Percentiles rank a stretch among this genome's conserved stretches.
phyloP scores from a whole-genome alignment of 2,113 vertebrate species.

The Murina feae region DNA sequence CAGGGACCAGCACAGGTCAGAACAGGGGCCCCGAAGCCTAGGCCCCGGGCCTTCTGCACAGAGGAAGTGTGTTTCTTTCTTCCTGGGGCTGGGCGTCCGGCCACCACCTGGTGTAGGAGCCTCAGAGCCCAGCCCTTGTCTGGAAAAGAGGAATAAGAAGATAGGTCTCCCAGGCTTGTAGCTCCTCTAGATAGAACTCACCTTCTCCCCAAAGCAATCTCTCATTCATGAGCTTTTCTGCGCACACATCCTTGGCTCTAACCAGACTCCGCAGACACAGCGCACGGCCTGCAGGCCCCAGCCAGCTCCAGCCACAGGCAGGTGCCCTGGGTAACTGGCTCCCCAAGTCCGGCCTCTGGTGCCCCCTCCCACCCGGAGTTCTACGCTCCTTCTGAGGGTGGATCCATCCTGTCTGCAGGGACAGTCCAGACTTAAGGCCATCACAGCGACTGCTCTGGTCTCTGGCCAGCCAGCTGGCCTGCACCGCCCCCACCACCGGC shows the following conservation, averaged over 20 bases:
- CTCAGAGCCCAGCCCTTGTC: neutral
- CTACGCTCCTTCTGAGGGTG: neutral
- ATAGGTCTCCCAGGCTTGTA: neutral
- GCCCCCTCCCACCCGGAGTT: neutral
- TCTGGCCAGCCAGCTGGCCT: neutral
- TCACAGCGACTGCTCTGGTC: neutral
- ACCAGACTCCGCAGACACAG: neutral
- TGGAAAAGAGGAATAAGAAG: neutral
- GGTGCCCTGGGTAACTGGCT: neutral
- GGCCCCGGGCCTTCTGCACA: neutral
- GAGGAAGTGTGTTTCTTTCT: neutral
- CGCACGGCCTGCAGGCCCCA: no score
- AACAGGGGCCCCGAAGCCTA: neutral
- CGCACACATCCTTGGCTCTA: neutral
- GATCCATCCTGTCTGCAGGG: neutral
- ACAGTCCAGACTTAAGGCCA: neutral
- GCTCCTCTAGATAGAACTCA: neutral
- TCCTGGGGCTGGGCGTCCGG: neutral
- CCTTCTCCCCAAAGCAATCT: neutral
- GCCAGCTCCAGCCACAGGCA: neutral
- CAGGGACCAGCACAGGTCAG: neutral
- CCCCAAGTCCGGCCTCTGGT: neutral
- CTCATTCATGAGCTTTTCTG: neutral
- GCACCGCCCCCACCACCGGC: no score
- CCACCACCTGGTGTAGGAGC: rapidly evolving